These are phyloP conservation scores for Drosophila prostipennis DNA, from an alignment of 2,888 invertebrate species.

Conservation along the genomic window DNA sequence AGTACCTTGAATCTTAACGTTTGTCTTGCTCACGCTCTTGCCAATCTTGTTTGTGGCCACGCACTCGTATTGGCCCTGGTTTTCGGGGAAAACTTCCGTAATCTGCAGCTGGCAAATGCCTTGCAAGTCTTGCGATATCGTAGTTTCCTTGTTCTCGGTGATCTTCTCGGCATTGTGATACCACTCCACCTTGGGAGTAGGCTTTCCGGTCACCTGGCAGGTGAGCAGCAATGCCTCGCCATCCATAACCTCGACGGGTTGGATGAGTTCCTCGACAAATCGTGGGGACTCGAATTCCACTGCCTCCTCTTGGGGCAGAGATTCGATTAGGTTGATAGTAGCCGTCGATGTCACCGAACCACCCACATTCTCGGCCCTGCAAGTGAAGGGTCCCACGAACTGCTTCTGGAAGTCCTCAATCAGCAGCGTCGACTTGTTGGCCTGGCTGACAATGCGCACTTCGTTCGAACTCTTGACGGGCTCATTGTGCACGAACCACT, in stretches of 20 bases:
- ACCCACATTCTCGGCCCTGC: constrained; percentile 94
- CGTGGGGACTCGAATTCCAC: constrained; percentile 89
- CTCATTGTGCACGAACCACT: constrained; percentile 92
- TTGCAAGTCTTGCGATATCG: constrained; percentile 90
- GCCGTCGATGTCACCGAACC: constrained; percentile 95
- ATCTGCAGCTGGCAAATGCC: constrained; percentile 92
- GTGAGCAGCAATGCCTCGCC: constrained; percentile 92
- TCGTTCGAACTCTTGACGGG: constrained; percentile 89
- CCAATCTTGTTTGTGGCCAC: constrained; percentile 93
- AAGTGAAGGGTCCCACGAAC: constrained; percentile 91
- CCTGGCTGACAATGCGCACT: constrained; percentile 89
- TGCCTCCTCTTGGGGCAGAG: constrained; percentile 85
- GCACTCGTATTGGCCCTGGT: constrained; percentile 94
- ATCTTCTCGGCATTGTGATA: constrained; percentile 89
- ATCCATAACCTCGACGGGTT: constrained; percentile 93
- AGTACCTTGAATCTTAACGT: constrained; percentile 92
- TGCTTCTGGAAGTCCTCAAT: constrained; percentile 90
- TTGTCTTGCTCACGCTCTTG: constrained; percentile 90
- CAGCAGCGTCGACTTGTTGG: constrained; percentile 91
- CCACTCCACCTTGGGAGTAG: constrained; percentile 93
- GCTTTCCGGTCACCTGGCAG: constrained; percentile 90
- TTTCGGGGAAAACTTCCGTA: constrained; percentile 95
- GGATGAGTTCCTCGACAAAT: constrained; percentile 89
- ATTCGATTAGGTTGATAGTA: constrained; percentile 87
- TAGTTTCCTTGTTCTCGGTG: constrained; percentile 91